phyloP scores from a whole-genome alignment of 1,140 invertebrate genomes.

The Oppia nitens region DNA sequence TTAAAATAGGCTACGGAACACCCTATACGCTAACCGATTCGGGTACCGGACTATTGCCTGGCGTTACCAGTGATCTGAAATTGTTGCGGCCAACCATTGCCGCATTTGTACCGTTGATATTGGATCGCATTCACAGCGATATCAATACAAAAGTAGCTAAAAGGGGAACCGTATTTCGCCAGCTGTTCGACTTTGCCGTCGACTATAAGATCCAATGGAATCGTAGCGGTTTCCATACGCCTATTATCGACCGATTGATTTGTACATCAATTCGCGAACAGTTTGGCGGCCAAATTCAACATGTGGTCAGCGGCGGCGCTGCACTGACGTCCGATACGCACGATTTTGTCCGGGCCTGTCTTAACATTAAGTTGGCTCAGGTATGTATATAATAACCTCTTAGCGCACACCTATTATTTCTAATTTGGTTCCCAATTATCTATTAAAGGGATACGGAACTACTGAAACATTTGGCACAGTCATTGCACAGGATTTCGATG shows the following conservation, averaged over 20 bases:
- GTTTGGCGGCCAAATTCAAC: conserved; percentile 66
- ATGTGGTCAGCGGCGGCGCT: conserved; percentile 83
- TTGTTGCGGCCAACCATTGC: conserved; percentile 79
- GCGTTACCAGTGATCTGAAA: conserved; percentile 60
- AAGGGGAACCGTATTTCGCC: conserved; percentile 50
- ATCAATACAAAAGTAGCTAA: conserved; percentile 72
- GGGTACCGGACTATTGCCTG: conserved; percentile 48
- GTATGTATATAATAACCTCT: not conserved
- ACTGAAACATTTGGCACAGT: conserved; percentile 17
- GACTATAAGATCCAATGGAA: conserved; percentile 63
- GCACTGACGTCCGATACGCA: conserved; percentile 86
- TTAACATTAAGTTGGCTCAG: conserved; percentile 7
- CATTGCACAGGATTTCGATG: conserved; percentile 34
- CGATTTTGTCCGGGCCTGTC: conserved; percentile 7
- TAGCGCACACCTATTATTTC: not conserved
- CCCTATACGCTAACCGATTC: conserved; percentile 30
- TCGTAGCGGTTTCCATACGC: conserved; percentile 29
- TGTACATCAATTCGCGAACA: conserved; percentile 56
- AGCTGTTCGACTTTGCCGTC: conserved; percentile 77
- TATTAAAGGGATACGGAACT: conserved; percentile 17
- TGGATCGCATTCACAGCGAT: conserved; percentile 87
- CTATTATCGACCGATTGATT: conserved; percentile 31
- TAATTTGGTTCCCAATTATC: too few relatives aligned
- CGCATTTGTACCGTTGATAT: conserved; percentile 83
- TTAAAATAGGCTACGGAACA: conserved; percentile 24